Conservation (phyloP, 2,888 invertebrate species). For the Aporophyla lueneburgensis region DNA sequence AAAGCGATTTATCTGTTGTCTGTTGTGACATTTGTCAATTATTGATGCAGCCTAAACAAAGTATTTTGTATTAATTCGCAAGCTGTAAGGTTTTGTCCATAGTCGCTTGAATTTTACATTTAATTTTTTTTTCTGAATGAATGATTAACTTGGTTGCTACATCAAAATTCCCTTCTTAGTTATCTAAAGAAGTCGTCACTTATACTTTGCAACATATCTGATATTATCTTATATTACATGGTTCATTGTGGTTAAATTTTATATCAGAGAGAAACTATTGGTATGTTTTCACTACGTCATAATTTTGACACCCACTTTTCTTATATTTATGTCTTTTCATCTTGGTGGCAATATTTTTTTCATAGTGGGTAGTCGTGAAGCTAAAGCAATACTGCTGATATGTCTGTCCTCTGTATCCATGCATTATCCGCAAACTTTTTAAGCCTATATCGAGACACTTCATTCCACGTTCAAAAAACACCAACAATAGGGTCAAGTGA, state of each 20-base stretch:
- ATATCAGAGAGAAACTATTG: neutral
- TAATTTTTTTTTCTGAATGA: neutral
- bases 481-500: neutral
- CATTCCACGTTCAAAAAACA: neutral
- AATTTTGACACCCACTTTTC: neutral
- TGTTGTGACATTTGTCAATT: neutral
- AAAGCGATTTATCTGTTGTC: neutral
- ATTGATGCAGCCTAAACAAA: neutral
- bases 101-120: neutral
- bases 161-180: neutral
- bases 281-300: neutral
- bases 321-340: neutral
- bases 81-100: neutral
- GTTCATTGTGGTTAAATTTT: neutral
- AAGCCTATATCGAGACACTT: neutral
- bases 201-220: neutral
- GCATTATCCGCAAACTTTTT: neutral
- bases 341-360: neutral
- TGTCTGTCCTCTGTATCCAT: neutral
- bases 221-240: neutral
- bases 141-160: neutral
- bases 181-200: neutral
- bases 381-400: slow-evolving; percentile 3
- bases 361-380: neutral
- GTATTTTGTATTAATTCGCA: neutral